A percentile compares a stretch with the other conserved stretches of the same genome.
Evolutionary conservation across 2,888 invertebrate genomes (phyloP).

Genomic region (Synergus umbraculus): DNA sequence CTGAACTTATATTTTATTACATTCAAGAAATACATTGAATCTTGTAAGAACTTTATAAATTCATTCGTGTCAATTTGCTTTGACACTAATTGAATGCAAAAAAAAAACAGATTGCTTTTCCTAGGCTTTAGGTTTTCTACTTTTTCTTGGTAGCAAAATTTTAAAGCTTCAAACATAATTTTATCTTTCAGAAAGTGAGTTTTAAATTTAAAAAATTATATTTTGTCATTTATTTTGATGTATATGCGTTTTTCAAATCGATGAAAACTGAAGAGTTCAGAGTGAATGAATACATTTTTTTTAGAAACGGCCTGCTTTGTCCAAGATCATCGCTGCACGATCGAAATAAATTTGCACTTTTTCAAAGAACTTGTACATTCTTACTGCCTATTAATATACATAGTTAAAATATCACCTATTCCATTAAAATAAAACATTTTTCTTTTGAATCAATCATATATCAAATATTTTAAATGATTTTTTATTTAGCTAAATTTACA

Average conservation of each 20-base stretch:
- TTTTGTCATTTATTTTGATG: no score
- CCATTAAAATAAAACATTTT: not conserved
- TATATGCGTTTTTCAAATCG: not conserved
- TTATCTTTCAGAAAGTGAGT: not conserved
- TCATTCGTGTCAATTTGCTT: not conserved
- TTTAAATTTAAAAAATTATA: not conserved
- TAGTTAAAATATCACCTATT: not conserved
- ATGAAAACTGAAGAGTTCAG: not conserved
- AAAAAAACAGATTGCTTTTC: not conserved
- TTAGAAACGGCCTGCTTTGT: conserved; percentile 9
- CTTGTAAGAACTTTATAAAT: not conserved
- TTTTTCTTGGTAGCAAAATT: not conserved
- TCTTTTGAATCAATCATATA: not conserved
- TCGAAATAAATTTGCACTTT: conserved; percentile 63
- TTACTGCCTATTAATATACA: not conserved
- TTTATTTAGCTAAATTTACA: conserved; percentile 38
- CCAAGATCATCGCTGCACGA: conserved; percentile 52
- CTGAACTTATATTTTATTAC: not conserved
- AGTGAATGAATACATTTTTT: not conserved
- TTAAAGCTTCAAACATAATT: not conserved
- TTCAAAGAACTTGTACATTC: conserved; percentile 50
- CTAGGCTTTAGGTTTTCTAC: not conserved
- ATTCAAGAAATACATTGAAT: not conserved
- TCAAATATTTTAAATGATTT: not conserved
- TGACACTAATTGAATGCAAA: not conserved